phyloP scores from a whole-genome alignment of 2,113 vertebrate species.

The Vulpes lagopus region DNA sequence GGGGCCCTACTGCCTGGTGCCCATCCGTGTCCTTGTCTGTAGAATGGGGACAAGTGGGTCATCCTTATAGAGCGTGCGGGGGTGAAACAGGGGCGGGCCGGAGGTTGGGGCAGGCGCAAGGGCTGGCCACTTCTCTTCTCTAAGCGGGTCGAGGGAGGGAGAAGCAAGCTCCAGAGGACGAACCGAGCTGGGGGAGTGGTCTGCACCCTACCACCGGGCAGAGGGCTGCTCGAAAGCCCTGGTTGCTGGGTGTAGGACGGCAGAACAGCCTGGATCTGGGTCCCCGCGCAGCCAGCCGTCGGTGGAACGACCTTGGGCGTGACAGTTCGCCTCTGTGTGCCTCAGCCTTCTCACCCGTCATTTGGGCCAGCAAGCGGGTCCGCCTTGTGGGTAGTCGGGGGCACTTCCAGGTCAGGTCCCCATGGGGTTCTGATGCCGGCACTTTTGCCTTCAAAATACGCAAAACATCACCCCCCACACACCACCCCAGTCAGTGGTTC shows the following conservation, averaged over 20 bases:
- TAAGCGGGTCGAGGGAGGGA: not conserved
- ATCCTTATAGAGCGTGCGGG: not conserved
- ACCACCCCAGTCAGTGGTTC: not conserved
- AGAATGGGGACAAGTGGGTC: not conserved
- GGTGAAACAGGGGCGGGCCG: not conserved
- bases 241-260: not conserved
- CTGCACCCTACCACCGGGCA: not conserved
- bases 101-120: not conserved
- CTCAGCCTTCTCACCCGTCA: conserved; percentile 28
- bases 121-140: not conserved
- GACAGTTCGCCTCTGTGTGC: not conserved
- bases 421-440: not conserved
- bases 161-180: not conserved
- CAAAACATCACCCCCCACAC: not conserved
- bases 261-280: not conserved
- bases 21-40: not conserved
- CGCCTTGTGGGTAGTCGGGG: not conserved
- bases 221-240: not conserved
- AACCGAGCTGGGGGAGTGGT: no score
- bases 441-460: conserved; percentile 16
- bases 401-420: not conserved
- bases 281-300: not conserved
- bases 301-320: not conserved
- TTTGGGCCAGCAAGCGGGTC: not conserved
- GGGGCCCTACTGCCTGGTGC: not conserved